Percentiles rank a stretch among this genome's conserved stretches.
Conservation (phyloP, 2,888 invertebrate genomes). For the Pandemis cinnamomeana region DNA sequence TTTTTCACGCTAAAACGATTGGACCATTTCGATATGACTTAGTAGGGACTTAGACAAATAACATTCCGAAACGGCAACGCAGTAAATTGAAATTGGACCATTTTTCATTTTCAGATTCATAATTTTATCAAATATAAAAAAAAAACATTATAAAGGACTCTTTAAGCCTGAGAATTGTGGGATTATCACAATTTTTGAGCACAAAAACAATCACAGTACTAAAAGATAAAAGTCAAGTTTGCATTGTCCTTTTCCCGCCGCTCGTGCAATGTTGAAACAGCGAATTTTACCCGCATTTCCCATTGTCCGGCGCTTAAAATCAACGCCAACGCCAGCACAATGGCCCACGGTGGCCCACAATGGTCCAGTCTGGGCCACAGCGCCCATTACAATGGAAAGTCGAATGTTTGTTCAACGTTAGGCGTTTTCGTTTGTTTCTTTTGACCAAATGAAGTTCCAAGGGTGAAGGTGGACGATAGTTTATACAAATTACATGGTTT, state of each 20-base stretch:
- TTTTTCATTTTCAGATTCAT: too few species aligned
- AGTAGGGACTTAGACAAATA: too few species aligned
- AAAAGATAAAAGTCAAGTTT: slow-evolving; percentile 5
- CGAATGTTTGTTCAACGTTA: slow-evolving; percentile 33
- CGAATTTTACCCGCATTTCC: slow-evolving; percentile 33
- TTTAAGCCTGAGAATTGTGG: too few species aligned
- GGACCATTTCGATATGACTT: too few species aligned
- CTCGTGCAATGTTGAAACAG: slow-evolving; percentile 29
- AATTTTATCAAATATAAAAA: too few species aligned
- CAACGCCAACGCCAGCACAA: slow-evolving; percentile 29
- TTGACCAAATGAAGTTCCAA: slow-evolving; percentile 15
- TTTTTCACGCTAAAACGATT: too few species aligned
- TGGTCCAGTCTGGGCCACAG: slow-evolving; percentile 29
- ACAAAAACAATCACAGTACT: slow-evolving; percentile 10
- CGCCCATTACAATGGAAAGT: slow-evolving; percentile 34
- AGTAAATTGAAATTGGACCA: too few species aligned
- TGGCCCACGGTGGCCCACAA: slow-evolving; percentile 28
- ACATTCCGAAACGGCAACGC: too few species aligned
- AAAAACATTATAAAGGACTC: too few species aligned
- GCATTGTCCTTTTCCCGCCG: slow-evolving; percentile 24
- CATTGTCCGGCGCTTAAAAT: slow-evolving; percentile 39
- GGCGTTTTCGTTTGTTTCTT: slow-evolving; percentile 28
- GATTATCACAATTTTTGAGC: not conserved
- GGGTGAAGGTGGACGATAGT: slow-evolving; percentile 16
- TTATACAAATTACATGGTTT: not conserved